Conservation (phyloP, 2,888 invertebrate species). For the Celastrina argiolus region DNA sequence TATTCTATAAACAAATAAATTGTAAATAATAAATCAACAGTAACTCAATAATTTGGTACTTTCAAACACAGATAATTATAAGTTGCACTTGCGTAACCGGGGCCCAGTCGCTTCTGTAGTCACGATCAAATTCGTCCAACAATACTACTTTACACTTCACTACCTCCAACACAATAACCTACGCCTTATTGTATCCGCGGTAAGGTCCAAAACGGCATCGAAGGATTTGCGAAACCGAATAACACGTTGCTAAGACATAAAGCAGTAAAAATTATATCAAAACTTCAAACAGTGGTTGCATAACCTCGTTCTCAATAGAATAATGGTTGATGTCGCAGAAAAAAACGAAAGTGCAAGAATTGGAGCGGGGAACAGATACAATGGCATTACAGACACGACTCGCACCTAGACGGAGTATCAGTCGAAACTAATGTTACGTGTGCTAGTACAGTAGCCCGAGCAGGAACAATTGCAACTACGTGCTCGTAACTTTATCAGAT, state of each 20-base stretch:
- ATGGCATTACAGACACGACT: slow-evolving; percentile 61
- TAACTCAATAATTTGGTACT: slow-evolving; percentile 64
- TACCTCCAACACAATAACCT: slow-evolving; percentile 28
- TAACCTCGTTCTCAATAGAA: slow-evolving; percentile 74
- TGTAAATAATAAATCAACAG: slow-evolving; percentile 26
- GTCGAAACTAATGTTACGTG: background rate
- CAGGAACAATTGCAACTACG: no score
- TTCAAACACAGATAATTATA: slow-evolving; percentile 70
- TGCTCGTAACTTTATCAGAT: no score
- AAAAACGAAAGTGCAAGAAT: slow-evolving; percentile 72
- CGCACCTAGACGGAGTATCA: slow-evolving; percentile 24
- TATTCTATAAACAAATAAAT: background rate
- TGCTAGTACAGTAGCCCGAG: no score
- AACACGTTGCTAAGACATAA: slow-evolving; percentile 46
- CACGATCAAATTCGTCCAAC: slow-evolving; percentile 59
- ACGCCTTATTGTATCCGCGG: slow-evolving; percentile 32
- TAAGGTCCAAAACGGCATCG: slow-evolving; percentile 32
- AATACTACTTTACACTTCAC: slow-evolving; percentile 37
- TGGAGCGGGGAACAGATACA: slow-evolving; percentile 70
- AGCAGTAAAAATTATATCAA: slow-evolving; percentile 75
- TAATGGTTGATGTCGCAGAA: slow-evolving; percentile 71
- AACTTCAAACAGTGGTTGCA: slow-evolving; percentile 67
- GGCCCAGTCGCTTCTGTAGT: slow-evolving; percentile 67
- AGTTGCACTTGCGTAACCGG: slow-evolving; percentile 61
- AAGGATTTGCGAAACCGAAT: slow-evolving; percentile 21